Base-by-base conservation (phyloP, 92 coral and sea anemone genomes). In the Metridium senile region DNA sequence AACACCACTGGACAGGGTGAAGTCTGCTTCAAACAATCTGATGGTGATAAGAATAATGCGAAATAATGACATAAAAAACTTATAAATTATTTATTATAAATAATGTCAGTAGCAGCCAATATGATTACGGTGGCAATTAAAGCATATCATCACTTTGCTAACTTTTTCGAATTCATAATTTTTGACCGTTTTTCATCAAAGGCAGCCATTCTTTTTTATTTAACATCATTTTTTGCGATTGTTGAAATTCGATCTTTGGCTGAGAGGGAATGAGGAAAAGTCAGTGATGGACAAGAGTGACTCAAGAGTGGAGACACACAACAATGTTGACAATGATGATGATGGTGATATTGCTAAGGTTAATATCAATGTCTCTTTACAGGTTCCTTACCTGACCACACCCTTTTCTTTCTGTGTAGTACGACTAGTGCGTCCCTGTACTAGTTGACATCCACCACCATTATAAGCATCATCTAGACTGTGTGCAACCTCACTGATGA, bases 371-470 rank as follows among this genome's bases (percentile, higher is more conserved):
- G 63, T 18, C 21, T 10, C 18, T 26, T 22, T 39, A 13, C 49
- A 6, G 13, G 13, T 39, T 6, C 49, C 49, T 13, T 59, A 94
- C 98, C 98, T 94, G 10, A 89, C 90, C 29, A 94, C 95, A 76
- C 91, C 83, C 74, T 79, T 91, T 21, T 94, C 84, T 47, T 76
- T 70, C 26, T 84, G 78, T 46, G 89, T 59, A 23, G 65, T 82
- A 9, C 74, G 56, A 62, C 75, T 63, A 47, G 82, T 64, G 27
- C 71, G 84, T 33, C 98, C 98, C 43, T 78, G 74, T 1, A 92
- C 85, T 53, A 85, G 19, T 63, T 83, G 91, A 62, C 98, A 94
- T 25, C 97, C 94, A 9, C 98, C 98, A 19, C 98, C 98, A 84
- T 89, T 87, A 68, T 74, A 94, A 19, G 95, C 91, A 49, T 89